Percentiles rank a stretch among this genome's conserved stretches.
Evolutionary conservation across 1,140 invertebrate species (phyloP).

Genomic region (Helicoverpa armigera): DNA sequence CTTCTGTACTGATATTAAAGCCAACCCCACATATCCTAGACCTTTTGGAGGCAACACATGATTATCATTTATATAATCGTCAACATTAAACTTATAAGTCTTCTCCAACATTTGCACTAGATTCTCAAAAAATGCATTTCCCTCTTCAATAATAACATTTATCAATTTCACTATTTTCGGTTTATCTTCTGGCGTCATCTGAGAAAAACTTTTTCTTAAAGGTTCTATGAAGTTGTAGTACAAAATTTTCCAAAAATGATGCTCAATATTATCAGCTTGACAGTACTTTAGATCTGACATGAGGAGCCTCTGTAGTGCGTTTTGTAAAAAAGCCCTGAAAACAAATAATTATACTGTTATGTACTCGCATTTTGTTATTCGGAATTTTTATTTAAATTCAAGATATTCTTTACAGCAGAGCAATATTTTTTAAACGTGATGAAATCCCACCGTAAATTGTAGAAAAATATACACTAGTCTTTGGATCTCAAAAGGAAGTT

Average conservation of each 20-base stretch:
- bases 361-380: too few relatives aligned
- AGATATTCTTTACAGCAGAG: too few relatives aligned
- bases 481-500: too few relatives aligned
- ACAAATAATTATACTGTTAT: constrained; percentile 32
- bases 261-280: constrained; percentile 95
- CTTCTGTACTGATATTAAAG: constrained; percentile 94
- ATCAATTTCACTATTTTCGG: constrained; percentile 90
- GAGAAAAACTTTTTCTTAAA: constrained; percentile 89
- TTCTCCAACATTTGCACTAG: constrained; percentile 91
- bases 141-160: constrained; percentile 93
- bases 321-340: constrained; percentile 88
- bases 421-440: not conserved
- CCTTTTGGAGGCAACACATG: constrained; percentile 86
- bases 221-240: constrained; percentile 97
- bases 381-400: too few relatives aligned
- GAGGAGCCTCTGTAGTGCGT: constrained; percentile 91
- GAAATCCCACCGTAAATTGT: not conserved
- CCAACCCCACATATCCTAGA: constrained; percentile 90
- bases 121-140: constrained; percentile 92
- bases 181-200: constrained; percentile 84
- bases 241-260: constrained; percentile 96
- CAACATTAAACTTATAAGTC: constrained; percentile 92
- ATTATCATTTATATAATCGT: constrained; percentile 87
- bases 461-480: not conserved
- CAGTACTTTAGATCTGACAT: constrained; percentile 95